Evolutionary conservation across 92 coral and sea anemone genomes (phyloP), one percentile per base, ranked within the genome.

Genomic region (Montipora capitata): DNA sequence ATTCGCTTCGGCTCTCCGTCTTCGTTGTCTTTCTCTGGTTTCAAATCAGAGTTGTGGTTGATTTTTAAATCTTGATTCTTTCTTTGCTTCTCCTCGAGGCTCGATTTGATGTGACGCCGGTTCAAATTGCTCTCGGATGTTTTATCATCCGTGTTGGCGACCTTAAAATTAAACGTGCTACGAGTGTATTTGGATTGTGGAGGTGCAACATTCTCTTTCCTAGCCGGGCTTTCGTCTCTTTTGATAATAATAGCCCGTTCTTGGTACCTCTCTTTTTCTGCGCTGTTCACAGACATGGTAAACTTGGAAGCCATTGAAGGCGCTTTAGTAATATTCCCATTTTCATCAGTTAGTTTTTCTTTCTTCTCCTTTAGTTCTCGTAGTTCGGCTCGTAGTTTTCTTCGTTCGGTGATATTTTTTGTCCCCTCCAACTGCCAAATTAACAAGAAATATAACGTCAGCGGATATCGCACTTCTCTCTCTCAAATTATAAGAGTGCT

Each of bases 331-430:
- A 86, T 72, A 56, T 94, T 90, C 17, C 89, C 88, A 85, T 95
- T 92, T 62, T 94, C 98, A 42, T 84, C 94, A 42, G 89, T 84
- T 49, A 97, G 85, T 74, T 93, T 88, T 57, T 96, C 97, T 77
- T 94, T 93, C 80, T 91, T 91, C 49, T 97, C 95, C 76, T 91
- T 87, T 74, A 98, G 56, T 10, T 90, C 92, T 62, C 98, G 89
- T 51, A 98, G 83, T 40, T 96, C 96, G 49, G 94, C 97, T 20
- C 99, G 93, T 40, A 98, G 83, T 77, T 95, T 94, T 41, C 99
- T 94, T 87, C 99, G 88, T 51, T 98, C 99, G 66, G 95, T 94
- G 52, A 98, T 95, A 43, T 92, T 82, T 59, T 95, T 94, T 11
- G 99, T 94, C 13, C 90, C 85, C 62, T 98, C 99, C 90, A 98